Percentiles rank a stretch among this genome's conserved stretches.
Evolutionary conservation across 2,797 vertebrate genomes (phyloP).

Genomic region (Emydoidea blandingii): DNA sequence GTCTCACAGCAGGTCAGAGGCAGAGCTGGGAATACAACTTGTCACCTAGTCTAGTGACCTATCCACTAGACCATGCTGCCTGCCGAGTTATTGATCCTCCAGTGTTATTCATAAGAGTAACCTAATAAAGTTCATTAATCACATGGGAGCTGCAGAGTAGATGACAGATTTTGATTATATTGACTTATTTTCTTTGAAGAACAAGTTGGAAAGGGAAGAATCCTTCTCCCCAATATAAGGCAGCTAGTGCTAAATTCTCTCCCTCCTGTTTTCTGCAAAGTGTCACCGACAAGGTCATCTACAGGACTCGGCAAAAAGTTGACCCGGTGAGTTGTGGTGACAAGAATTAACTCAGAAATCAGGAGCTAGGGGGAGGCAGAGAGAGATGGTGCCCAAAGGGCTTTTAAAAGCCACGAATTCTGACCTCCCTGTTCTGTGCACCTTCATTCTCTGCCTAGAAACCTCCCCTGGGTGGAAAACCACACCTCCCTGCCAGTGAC

Average conservation of each 20-base stretch:
- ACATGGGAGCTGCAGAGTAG: neutral
- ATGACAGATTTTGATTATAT: neutral
- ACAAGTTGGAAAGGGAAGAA: neutral
- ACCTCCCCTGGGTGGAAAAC: neutral
- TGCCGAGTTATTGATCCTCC: neutral
- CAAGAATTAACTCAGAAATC: neutral
- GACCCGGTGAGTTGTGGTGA: neutral
- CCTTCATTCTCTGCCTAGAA: neutral
- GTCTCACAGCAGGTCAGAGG: neutral
- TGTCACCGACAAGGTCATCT: neutral
- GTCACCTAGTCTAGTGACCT: no score
- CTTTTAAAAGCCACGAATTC: fast-evolving
- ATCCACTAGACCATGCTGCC: neutral
- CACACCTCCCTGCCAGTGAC: slow-evolving; percentile 60
- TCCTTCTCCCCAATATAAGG: slow-evolving; percentile 68
- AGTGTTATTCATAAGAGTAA: neutral
- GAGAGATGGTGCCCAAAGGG: neutral
- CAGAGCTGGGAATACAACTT: neutral
- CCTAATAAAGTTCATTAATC: neutral
- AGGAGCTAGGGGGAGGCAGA: neutral
- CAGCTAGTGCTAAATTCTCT: neutral
- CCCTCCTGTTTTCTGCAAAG: neutral
- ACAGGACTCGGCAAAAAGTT: neutral
- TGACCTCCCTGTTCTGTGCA: neutral
- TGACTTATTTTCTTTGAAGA: neutral